phyloP scores from a whole-genome alignment of 2,888 invertebrate species.

The Pristionchus japonicus region DNA sequence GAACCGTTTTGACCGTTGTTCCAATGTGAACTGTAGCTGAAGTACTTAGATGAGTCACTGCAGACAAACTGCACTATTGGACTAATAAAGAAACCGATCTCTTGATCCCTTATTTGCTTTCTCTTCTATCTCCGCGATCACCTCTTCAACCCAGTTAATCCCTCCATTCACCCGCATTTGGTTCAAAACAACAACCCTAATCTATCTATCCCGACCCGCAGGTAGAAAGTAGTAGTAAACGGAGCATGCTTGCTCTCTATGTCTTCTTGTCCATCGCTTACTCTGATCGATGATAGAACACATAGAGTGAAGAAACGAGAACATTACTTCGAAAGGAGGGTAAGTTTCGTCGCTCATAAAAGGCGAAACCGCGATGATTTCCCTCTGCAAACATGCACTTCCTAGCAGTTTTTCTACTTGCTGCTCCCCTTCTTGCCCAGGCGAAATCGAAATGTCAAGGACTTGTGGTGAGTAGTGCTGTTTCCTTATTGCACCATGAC shows the following conservation, averaged over 20 bases:
- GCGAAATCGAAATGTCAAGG: slow-evolving; percentile 19
- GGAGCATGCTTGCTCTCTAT: neutral
- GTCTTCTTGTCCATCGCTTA: too few relatives aligned
- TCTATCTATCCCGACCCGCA: neutral
- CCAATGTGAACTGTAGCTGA: too few relatives aligned
- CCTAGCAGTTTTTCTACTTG: neutral
- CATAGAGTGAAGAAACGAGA: neutral
- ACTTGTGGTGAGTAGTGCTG: slow-evolving; percentile 9
- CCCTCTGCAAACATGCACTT: neutral
- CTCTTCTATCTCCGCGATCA: neutral
- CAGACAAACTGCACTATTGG: too few relatives aligned
- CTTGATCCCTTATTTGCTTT: neutral
- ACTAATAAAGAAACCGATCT: neutral
- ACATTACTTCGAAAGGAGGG: neutral
- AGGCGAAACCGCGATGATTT: neutral
- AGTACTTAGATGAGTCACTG: too few relatives aligned
- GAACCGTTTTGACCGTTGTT: too few relatives aligned
- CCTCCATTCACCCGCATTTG: neutral
- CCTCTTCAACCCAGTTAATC: neutral
- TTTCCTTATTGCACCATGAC: too few relatives aligned
- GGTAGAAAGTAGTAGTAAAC: neutral
- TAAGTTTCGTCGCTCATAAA: neutral
- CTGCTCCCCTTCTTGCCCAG: neutral
- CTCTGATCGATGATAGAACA: too few relatives aligned
- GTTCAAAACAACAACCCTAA: slow-evolving; percentile 26